A percentile compares a stretch with the other conserved stretches of the same genome.
Conservation (phyloP, 2,113 vertebrate species). For the Albula glossodonta region DNA sequence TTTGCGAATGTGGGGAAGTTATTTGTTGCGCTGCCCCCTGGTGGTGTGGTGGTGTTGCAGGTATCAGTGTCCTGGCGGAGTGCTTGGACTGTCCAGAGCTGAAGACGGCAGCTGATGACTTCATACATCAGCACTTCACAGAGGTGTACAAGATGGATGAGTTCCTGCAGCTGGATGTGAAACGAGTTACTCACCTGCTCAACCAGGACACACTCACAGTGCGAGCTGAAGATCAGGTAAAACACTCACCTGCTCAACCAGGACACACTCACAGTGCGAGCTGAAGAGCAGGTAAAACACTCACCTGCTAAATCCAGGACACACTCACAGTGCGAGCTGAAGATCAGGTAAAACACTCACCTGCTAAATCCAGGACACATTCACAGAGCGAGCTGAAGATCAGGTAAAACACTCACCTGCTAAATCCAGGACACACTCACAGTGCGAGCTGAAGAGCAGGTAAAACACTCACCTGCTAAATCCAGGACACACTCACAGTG, state of each 20-base stretch:
- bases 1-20: no score
- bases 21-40: background rate
- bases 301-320: background rate
- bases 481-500: conserved; percentile 83
- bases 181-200: conserved; percentile 83
- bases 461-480: conserved; percentile 85
- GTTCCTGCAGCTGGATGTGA: conserved; percentile 85
- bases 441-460: conserved; percentile 77
- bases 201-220: conserved; percentile 85
- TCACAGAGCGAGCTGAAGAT: conserved; percentile 84
- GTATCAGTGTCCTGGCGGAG: conserved; percentile 85
- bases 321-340: conserved; percentile 63
- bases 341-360: conserved; percentile 83
- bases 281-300: conserved; percentile 81
- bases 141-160: conserved; percentile 89
- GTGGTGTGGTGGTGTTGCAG: conserved; percentile 48
- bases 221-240: conserved; percentile 85
- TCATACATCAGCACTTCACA: conserved; percentile 88
- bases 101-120: conserved; percentile 84
- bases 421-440: no score
- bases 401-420: conserved; percentile 66
- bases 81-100: conserved; percentile 85
- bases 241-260: conserved; percentile 55
- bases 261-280: conserved; percentile 82
- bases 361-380: conserved; percentile 84